A percentile compares a stretch with the other conserved stretches of the same genome.
Evolutionary conservation across 2,888 invertebrate species (phyloP).

Genomic region (Apodemia hepburni): DNA sequence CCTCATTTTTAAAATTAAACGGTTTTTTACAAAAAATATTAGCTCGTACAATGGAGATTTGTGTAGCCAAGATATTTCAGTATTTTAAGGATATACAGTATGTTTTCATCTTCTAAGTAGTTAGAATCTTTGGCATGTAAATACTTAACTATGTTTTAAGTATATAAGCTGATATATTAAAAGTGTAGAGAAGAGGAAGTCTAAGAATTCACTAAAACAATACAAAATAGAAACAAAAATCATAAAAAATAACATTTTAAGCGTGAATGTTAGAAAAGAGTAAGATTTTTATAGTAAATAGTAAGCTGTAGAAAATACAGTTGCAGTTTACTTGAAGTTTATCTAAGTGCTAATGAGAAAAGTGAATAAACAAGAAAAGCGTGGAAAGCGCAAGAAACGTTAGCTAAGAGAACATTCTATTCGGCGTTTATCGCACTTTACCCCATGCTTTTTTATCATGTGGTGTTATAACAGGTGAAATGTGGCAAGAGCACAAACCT

Average conservation of each 20-base stretch:
- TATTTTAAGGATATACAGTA: too few species aligned
- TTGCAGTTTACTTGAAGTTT: background rate
- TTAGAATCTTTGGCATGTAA: too few species aligned
- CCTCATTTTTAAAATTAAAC: too few species aligned
- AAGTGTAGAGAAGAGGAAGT: too few species aligned
- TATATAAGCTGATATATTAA: too few species aligned
- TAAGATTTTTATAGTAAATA: background rate
- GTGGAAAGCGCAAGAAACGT: background rate
- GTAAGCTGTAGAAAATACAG: background rate
- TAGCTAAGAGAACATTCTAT: background rate
- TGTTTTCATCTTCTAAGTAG: too few species aligned
- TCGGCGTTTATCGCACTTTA: background rate
- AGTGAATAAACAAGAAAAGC: background rate
- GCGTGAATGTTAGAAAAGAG: background rate
- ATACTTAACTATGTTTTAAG: too few species aligned
- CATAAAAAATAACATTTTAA: too few species aligned
- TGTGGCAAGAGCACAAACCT: conserved; percentile 8
- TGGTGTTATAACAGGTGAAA: background rate
- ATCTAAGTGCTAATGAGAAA: background rate
- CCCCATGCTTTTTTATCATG: background rate
- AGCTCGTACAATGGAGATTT: too few species aligned
- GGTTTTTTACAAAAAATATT: too few species aligned
- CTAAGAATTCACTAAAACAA: too few species aligned
- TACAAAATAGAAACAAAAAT: background rate
- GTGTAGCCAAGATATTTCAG: too few species aligned